These are phyloP conservation scores for Brachypalpus laphriformis DNA, from an alignment of 2,888 invertebrate species.

Conservation along the genomic window DNA sequence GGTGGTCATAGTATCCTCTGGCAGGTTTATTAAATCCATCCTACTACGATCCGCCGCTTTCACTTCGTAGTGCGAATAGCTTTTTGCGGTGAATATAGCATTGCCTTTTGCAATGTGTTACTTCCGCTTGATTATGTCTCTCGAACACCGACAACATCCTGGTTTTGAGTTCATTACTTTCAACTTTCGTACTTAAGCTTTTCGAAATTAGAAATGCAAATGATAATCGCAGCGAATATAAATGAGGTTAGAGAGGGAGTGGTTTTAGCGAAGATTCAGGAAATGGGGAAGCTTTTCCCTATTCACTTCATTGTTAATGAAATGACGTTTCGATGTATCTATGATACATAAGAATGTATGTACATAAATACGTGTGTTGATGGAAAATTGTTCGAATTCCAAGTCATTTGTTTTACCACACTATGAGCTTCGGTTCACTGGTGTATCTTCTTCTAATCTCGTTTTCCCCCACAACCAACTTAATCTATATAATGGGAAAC, in stretches of 20 bases:
- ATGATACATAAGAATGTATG: too few species aligned
- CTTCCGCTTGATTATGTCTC: slow-evolving; percentile 65
- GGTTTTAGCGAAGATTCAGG: slow-evolving; percentile 17
- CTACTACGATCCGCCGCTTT: slow-evolving; percentile 18
- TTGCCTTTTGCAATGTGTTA: slow-evolving; percentile 67
- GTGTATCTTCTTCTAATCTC: slow-evolving; percentile 14
- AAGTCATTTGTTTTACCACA: slow-evolving; percentile 30
- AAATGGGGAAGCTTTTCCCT: slow-evolving; percentile 32
- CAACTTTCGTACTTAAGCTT: slow-evolving; percentile 63
- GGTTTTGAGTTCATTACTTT: slow-evolving; percentile 69
- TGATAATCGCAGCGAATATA: slow-evolving; percentile 54
- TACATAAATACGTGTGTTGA: slow-evolving; percentile 21
- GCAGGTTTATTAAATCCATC: slow-evolving; percentile 63
- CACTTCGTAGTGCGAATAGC: slow-evolving; percentile 46
- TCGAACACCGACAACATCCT: slow-evolving; percentile 49
- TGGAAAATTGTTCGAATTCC: slow-evolving; percentile 24
- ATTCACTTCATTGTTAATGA: slow-evolving; percentile 58
- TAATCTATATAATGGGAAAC: slow-evolving; percentile 44
- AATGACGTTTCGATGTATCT: slow-evolving; percentile 56
- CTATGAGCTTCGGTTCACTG: not conserved
- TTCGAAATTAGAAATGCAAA: slow-evolving; percentile 69
- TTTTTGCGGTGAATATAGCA: slow-evolving; percentile 42
- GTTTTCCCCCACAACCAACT: slow-evolving; percentile 14
- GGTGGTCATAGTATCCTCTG: slow-evolving; percentile 60
- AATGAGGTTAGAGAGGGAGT: slow-evolving; percentile 21